phyloP scores from a whole-genome alignment of 2,113 vertebrate genomes.

The Fukomys damarensis region DNA sequence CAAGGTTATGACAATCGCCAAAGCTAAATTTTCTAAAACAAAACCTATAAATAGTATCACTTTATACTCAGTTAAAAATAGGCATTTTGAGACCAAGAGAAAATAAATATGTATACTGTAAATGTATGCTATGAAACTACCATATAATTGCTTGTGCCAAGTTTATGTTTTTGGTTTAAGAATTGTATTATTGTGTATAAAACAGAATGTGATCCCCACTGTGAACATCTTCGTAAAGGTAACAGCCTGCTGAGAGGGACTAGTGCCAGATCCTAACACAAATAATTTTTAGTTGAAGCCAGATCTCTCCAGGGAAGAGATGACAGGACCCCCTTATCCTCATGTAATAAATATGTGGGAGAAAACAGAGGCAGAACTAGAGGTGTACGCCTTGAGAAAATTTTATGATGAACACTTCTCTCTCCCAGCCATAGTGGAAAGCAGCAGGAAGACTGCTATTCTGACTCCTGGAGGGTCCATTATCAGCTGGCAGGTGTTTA shows the following conservation, averaged over 20 bases:
- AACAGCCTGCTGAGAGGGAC: not conserved
- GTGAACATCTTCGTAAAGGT: not conserved
- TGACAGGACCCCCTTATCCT: not conserved
- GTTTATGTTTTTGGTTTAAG: slow-evolving; percentile 27
- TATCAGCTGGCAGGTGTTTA: not conserved
- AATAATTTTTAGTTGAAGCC: not conserved
- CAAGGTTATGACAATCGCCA: slow-evolving; percentile 58
- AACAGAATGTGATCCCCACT: not conserved
- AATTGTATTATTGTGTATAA: not conserved
- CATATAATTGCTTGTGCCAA: not conserved
- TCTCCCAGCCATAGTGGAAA: not conserved
- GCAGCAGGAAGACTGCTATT: not conserved
- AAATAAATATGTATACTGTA: slow-evolving; percentile 56
- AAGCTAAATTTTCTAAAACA: slow-evolving; percentile 59
- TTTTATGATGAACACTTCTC: not conserved
- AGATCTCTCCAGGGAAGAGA: not conserved
- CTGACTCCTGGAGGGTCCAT: not conserved
- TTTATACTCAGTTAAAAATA: slow-evolving; percentile 51
- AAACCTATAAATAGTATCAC: slow-evolving; percentile 62
- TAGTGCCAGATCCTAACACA: not conserved
- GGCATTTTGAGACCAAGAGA: slow-evolving; percentile 41
- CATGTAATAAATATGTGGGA: not conserved
- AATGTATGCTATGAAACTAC: slow-evolving; percentile 36
- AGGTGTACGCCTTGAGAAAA: not conserved
- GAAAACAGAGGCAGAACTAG: not conserved